Evolutionary conservation across 2,113 vertebrate species (phyloP), one percentile per base, ranked within the genome.

Genomic region (Perognathus longimembris): DNA sequence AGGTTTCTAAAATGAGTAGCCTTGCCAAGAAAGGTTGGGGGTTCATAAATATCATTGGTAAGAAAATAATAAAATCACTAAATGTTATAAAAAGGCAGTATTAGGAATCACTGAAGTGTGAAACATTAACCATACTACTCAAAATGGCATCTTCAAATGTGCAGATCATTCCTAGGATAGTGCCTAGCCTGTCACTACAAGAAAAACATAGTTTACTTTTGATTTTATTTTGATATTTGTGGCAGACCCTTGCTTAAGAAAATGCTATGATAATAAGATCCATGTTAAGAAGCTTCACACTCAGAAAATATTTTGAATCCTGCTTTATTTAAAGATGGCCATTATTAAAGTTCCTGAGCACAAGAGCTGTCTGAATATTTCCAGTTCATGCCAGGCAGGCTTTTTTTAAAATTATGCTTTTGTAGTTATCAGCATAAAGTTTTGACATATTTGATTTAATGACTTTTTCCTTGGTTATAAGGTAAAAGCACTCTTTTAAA

Each of bases 21-120:
- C 87, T 57, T 83, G 88, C 89, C 91, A 97, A 96, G 81, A 32
- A 59, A 93, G 81, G 79, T 85, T 92, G 97, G 84, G 40, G 15
- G 73, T 93, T 97, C 83, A 92, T 95, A 96, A 96, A 96, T 88
- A 96, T 88, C 11, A 32, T 34, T 24, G 64, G 8, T 76, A 76
- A 40, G 69, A 93, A 94, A 59, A 54, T 54, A 91, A 91, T 83
- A 91, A 97, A 97, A 95, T 86, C 45, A 92, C 22, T 69, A 88
- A 95, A 69, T 90, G 80, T 28, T 21, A 50, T 88, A 88, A 95
- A 95, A 94, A 94, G 63, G 5, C 12, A 96, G 8, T 70, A 70
- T 76, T 6, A 74, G 4, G 18, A 96, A 93, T 40, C 79, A 81
- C 20, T 76, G n/a, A 83, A 85, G 21, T 74, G 10, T 36, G 74